Percentiles rank a stretch among this genome's conserved stretches.
Conservation (phyloP, 2,113 vertebrate species). For the Solea senegalensis region DNA sequence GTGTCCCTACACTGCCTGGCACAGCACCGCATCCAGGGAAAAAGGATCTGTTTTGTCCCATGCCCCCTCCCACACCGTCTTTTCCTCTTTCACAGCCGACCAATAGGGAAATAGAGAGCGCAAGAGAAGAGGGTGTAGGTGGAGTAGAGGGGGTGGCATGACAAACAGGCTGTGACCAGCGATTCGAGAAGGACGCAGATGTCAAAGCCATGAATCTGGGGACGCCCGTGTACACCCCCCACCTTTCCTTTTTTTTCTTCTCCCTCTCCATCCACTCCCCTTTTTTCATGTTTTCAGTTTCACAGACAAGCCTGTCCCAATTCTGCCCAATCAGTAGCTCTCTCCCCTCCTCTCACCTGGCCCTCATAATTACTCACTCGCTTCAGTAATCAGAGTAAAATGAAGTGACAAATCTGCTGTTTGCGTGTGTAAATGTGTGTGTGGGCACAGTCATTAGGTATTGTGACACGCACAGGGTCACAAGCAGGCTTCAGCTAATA, state of each 20-base stretch:
- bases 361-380: conserved; percentile 81
- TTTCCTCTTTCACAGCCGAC: conserved; percentile 62
- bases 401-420: conserved; percentile 69
- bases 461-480: conserved; percentile 70
- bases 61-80: conserved; percentile 27
- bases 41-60: conserved; percentile 63
- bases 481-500: conserved; percentile 51
- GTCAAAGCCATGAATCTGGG: conserved; percentile 91
- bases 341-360: conserved; percentile 63
- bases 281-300: conserved; percentile 53
- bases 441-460: conserved; percentile 27
- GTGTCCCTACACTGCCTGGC: conserved; percentile 60
- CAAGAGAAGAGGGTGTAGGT: conserved; percentile 21
- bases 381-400: conserved; percentile 76
- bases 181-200: conserved; percentile 98
- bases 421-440: conserved; percentile 37
- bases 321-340: conserved; percentile 83
- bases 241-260: conserved; percentile 14
- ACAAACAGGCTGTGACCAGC: conserved; percentile 89
- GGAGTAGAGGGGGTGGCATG: conserved; percentile 49
- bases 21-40: conserved; percentile 60
- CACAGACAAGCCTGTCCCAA: conserved; percentile 36
- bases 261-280: conserved; percentile 60
- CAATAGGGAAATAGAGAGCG: conserved; percentile 60
- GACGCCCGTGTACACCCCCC: conserved; percentile 43